Conservation (phyloP, 2,888 invertebrate species). For the Apodemia mormo region DNA sequence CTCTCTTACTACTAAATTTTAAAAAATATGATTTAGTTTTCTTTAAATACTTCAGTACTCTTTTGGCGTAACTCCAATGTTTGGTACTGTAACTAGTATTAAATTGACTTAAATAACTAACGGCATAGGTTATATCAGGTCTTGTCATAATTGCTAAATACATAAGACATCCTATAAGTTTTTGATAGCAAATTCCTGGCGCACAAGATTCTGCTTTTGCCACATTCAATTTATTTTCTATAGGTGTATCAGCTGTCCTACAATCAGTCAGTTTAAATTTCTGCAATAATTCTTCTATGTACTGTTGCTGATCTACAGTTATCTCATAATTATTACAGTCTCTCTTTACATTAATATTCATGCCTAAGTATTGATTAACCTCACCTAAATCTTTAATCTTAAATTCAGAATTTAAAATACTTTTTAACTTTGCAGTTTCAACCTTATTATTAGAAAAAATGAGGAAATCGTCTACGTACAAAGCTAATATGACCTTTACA, state of each 20-base stretch:
- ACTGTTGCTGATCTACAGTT: too few relatives aligned
- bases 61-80: background rate
- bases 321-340: too few relatives aligned
- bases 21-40: conserved; percentile 1
- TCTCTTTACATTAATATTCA: too few relatives aligned
- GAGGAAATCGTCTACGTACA: conserved; percentile 1
- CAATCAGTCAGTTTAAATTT: background rate
- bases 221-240: too few relatives aligned
- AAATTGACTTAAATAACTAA: background rate
- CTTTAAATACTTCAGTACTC: background rate
- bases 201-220: background rate
- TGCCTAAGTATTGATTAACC: too few relatives aligned
- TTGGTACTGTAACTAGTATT: background rate
- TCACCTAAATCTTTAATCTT: conserved; percentile 9
- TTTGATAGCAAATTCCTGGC: background rate
- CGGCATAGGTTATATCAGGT: background rate
- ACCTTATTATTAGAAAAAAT: conserved; percentile 5
- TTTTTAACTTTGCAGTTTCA: conserved; percentile 2
- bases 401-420: conserved; percentile 15
- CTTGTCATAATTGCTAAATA: background rate
- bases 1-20: too few relatives aligned
- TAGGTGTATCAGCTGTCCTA: too few relatives aligned
- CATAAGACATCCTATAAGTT: background rate
- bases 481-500: background rate
- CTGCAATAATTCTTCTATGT: too few relatives aligned